These are phyloP conservation scores for Corydoras maculifer DNA, from an alignment of 2,113 vertebrate genomes.

Conservation along the genomic window DNA sequence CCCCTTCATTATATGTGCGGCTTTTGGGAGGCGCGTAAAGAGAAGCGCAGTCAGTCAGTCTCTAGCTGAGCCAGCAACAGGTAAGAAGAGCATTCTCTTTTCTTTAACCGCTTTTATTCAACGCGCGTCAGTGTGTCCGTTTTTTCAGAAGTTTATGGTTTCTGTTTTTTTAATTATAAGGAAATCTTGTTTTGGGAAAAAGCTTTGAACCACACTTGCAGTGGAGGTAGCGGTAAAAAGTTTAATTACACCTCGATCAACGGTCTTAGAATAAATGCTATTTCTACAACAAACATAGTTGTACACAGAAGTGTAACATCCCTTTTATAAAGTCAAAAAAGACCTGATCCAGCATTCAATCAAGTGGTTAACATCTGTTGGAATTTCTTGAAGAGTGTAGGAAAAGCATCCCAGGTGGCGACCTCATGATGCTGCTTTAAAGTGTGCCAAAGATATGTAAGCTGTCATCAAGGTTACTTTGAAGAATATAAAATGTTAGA, in stretches of 20 bases:
- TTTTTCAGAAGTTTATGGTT: too few species aligned
- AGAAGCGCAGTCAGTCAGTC: not conserved
- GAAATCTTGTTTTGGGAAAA: too few species aligned
- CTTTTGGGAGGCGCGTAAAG: not conserved
- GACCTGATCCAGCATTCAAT: not conserved
- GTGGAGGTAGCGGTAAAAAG: too few species aligned
- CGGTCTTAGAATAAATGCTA: too few species aligned
- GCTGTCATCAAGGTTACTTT: not conserved
- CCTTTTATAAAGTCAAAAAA: too few species aligned
- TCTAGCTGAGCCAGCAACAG: slow-evolving; percentile 8
- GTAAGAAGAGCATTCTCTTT: slow-evolving; percentile 7
- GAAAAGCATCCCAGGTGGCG: not conserved
- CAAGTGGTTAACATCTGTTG: not conserved
- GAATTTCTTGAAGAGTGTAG: not conserved
- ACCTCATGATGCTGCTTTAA: not conserved
- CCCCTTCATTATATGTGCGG: not conserved
- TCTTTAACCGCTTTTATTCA: too few species aligned
- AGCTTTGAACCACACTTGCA: too few species aligned
- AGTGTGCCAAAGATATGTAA: not conserved
- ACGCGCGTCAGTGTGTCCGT: too few species aligned
- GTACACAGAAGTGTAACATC: too few species aligned
- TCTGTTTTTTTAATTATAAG: not conserved
- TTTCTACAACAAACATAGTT: too few species aligned
- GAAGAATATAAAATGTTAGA: not conserved
- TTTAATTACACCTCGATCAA: too few species aligned